These are phyloP conservation scores for Turritopsis dohrnii DNA, from an alignment of 30 jellyfish, hydroid and myxozoan species.

Conservation along the genomic window DNA sequence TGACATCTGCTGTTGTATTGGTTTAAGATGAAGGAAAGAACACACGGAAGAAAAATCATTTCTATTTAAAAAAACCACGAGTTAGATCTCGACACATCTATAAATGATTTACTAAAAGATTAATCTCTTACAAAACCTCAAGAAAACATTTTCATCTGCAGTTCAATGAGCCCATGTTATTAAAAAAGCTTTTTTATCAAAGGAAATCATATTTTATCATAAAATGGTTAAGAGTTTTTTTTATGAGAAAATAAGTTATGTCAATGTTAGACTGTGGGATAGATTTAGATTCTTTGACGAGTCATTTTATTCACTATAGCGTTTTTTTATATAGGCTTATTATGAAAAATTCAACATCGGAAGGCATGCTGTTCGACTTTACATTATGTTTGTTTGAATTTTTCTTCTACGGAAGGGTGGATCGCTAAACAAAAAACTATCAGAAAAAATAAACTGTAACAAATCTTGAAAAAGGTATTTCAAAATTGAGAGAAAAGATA, in stretches of 20 bases:
- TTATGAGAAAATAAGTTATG: neutral
- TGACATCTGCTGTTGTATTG: neutral
- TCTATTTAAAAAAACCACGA: neutral
- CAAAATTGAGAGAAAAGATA: no score
- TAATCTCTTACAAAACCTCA: neutral
- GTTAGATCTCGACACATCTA: neutral
- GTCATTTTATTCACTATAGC: neutral
- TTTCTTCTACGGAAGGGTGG: no score
- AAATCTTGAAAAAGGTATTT: no score
- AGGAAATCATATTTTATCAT: neutral
- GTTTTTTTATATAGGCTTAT: neutral
- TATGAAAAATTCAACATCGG: neutral
- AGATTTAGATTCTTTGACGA: neutral
- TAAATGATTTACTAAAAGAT: neutral
- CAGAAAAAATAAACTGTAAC: no score
- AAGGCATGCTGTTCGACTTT: no score
- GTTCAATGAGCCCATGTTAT: neutral
- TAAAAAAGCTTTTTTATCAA: no score
- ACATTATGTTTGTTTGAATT: no score
- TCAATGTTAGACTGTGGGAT: neutral
- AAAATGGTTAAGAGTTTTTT: neutral
- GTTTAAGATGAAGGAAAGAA: neutral
- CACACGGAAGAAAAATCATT: neutral
- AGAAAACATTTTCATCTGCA: neutral
- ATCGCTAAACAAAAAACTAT: no score